These are phyloP conservation scores for Sapayoa aenigma DNA, from an alignment of 2,113 vertebrate genomes.

Conservation along the genomic window DNA sequence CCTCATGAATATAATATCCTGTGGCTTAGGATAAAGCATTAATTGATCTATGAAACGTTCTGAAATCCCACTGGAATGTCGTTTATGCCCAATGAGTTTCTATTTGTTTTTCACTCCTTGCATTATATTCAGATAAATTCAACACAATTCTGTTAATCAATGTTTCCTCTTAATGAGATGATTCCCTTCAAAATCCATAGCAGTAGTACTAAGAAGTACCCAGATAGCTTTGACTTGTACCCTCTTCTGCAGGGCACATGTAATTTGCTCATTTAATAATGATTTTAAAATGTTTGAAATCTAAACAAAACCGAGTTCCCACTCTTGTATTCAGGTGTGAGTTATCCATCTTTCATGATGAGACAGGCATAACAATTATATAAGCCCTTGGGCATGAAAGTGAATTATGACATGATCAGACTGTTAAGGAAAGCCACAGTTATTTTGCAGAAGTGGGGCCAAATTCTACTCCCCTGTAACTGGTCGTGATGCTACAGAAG, in stretches of 20 bases:
- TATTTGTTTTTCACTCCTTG: background rate
- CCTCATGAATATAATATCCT: background rate
- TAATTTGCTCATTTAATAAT: constrained; percentile 57
- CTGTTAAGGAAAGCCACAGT: constrained; percentile 49
- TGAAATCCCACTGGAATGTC: background rate
- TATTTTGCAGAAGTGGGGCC: constrained; percentile 18
- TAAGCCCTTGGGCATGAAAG: constrained; percentile 30
- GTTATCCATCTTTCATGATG: constrained; percentile 45
- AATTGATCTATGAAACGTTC: background rate
- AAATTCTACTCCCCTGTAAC: background rate
- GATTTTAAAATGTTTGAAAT: constrained; percentile 40
- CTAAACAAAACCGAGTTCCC: constrained; percentile 57
- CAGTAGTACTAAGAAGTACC: background rate
- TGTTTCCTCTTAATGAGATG: background rate
- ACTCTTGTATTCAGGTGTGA: constrained; percentile 55
- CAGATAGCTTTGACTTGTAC: background rate
- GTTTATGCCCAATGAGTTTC: background rate
- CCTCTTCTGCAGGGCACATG: constrained; percentile 15
- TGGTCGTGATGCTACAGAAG: background rate
- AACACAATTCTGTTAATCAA: background rate
- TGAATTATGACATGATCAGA: constrained; percentile 60
- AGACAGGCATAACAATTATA: constrained; percentile 54
- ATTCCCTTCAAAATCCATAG: background rate
- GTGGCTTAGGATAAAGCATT: background rate
- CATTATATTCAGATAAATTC: background rate